Conservation (phyloP, 2,888 invertebrate genomes). For the Pandemis corylana region DNA sequence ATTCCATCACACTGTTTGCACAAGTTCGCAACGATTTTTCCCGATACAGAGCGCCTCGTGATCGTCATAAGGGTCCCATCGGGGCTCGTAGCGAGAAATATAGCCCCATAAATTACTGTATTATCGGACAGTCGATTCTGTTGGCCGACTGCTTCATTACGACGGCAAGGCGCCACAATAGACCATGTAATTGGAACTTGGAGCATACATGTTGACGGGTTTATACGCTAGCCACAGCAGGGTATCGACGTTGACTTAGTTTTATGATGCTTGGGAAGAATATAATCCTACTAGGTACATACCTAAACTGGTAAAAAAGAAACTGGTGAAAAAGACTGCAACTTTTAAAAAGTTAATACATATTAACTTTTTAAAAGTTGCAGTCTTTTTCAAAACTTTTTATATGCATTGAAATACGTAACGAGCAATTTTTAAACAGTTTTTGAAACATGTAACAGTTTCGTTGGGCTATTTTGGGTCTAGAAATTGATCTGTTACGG, state of each 20-base stretch:
- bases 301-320: no score
- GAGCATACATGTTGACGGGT: constrained; percentile 36
- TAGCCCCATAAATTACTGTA: constrained; percentile 69
- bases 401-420: no score
- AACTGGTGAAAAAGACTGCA: no score
- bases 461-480: no score
- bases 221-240: constrained; percentile 15
- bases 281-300: not conserved
- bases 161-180: constrained; percentile 45
- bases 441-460: no score
- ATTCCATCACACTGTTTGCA: constrained; percentile 26
- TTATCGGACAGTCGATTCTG: constrained; percentile 66
- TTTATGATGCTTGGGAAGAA: not conserved
- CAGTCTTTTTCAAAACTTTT: no score
- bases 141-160: constrained; percentile 51
- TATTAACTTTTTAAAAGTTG: no score
- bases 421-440: no score
- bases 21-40: constrained; percentile 31
- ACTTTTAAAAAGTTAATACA: no score
- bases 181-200: constrained; percentile 43
- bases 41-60: constrained; percentile 43
- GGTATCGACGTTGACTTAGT: constrained; percentile 3
- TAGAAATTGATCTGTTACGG: no score
- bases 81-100: constrained; percentile 64
- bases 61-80: constrained; percentile 62